A percentile compares a stretch with the other conserved stretches of the same genome.
phyloP scores from a whole-genome alignment of 2,797 vertebrate genomes.

The Micropoecilia bifurca region DNA sequence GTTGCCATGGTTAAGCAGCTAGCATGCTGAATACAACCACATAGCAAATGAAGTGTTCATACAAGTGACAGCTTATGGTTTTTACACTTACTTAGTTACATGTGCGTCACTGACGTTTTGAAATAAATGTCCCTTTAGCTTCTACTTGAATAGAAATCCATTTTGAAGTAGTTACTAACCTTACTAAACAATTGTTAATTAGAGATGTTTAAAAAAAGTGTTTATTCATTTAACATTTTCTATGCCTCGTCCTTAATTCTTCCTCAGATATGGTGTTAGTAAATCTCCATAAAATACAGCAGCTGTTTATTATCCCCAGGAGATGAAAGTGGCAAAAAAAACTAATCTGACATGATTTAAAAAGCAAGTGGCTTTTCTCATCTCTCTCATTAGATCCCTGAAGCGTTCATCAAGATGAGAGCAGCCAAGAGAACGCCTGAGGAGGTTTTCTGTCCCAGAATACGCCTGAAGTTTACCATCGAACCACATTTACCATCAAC shows the following conservation, averaged over 20 bases:
- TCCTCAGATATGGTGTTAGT: not conserved
- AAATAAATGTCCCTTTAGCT: not conserved
- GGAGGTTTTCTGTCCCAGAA: conserved; percentile 17
- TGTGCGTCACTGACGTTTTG: not conserved
- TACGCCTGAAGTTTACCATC: conserved; percentile 24
- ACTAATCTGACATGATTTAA: conserved; percentile 12
- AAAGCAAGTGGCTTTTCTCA: conserved; percentile 6
- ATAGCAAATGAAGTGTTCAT: not conserved
- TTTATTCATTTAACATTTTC: not conserved
- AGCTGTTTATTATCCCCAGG: not conserved
- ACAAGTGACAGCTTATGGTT: not conserved
- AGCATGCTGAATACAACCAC: not conserved
- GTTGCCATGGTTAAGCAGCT: not conserved
- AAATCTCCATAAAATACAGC: not conserved
- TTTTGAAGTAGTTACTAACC: not conserved
- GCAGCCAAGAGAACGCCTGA: conserved; percentile 10
- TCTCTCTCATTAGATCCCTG: conserved; percentile 19
- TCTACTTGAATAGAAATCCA: not conserved
- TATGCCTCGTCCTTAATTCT: not conserved
- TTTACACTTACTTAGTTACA: not conserved
- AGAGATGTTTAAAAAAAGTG: not conserved
- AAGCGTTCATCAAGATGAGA: conserved; percentile 15
- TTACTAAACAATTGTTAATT: not conserved
- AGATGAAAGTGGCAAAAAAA: not conserved
- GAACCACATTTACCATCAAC: conserved; percentile 20